phyloP scores from a whole-genome alignment of 53 echinoderm and acorn worm species.

The Luidia sarsii region DNA sequence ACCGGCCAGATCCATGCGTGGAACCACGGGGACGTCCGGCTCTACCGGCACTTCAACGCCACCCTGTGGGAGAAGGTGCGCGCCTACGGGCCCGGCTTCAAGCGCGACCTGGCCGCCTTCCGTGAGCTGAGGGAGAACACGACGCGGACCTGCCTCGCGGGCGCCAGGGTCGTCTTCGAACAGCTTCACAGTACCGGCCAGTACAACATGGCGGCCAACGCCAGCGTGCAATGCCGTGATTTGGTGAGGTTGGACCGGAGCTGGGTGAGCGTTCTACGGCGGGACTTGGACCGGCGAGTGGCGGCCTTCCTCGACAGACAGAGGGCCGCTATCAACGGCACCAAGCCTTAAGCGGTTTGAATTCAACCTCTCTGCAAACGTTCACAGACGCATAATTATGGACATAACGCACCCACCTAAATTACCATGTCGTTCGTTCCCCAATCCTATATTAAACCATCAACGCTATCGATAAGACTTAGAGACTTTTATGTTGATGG shows the following conservation, averaged over 20 bases:
- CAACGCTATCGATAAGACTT: too few species aligned
- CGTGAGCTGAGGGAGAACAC: slow-evolving; percentile 13
- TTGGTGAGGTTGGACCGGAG: background rate
- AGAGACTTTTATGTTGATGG: too few species aligned
- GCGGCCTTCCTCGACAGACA: too few species aligned
- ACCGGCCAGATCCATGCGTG: slow-evolving; percentile 51
- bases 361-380: too few species aligned
- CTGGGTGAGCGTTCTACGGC: background rate
- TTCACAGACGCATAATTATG: background rate
- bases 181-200: slow-evolving; percentile 1
- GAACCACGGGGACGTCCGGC: slow-evolving; percentile 61
- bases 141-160: slow-evolving; percentile 22
- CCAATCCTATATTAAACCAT: too few species aligned
- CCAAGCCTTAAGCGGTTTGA: too few species aligned
- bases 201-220: background rate
- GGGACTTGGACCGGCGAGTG: too few species aligned
- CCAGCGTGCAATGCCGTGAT: slow-evolving; percentile 11
- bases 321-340: too few species aligned
- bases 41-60: slow-evolving; percentile 82
- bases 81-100: slow-evolving; percentile 73
- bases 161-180: background rate
- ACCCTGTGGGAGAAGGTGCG: slow-evolving; percentile 75
- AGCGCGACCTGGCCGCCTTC: too few species aligned
- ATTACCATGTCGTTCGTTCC: too few species aligned
- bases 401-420: background rate